Evolutionary conservation across 2,888 invertebrate genomes (phyloP), one percentile per base, ranked within the genome.

Genomic region (Leistus spinibarbis): DNA sequence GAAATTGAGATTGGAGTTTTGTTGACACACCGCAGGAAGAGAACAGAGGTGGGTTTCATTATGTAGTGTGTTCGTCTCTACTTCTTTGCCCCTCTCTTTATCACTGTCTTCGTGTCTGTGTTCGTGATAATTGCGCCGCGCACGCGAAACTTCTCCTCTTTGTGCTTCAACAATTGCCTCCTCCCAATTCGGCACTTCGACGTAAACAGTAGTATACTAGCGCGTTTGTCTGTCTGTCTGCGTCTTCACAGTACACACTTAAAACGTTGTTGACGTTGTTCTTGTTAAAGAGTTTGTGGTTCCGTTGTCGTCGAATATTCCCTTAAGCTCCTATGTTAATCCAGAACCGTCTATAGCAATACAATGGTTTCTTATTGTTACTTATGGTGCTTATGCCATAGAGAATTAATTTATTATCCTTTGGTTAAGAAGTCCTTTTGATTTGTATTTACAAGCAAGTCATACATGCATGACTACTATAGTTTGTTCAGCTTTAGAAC

Each of bases 141-240:
- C 5, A 13, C 40, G 73, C 66, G 67, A 56, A 71, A 73, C 56
- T 65, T 72, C 54, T 66, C 72, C 60, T 70, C 70, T 73, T 73
- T 73, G 73, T 73, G 56, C 19, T 22, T 54, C 72, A 27, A 73
- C 66, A 73, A 73, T 73, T 73, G 73, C 73, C 73, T 70, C 24
- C 10, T 40, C 40, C 40, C 64, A 66, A 66, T 53, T 53, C 53
- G 2, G 40, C 66, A 53, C 17, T 66, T 22, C 66, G 10, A 64
- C 64, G 22, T 10, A 60, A 60, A 22, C 60, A 20, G 20, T 17
- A 5, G 54, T 13, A 57, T 57, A 57, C n/a, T 20, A 19, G 57
- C 16, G 17, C 19, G 57, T 57, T 20, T 57, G 57, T 57, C 57
- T 57, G 53, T 53, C 53, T 53, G 1, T 57, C 57, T 57, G 57